Base-by-base conservation (phyloP, 2,113 vertebrate genomes). In the Murina feae region DNA sequence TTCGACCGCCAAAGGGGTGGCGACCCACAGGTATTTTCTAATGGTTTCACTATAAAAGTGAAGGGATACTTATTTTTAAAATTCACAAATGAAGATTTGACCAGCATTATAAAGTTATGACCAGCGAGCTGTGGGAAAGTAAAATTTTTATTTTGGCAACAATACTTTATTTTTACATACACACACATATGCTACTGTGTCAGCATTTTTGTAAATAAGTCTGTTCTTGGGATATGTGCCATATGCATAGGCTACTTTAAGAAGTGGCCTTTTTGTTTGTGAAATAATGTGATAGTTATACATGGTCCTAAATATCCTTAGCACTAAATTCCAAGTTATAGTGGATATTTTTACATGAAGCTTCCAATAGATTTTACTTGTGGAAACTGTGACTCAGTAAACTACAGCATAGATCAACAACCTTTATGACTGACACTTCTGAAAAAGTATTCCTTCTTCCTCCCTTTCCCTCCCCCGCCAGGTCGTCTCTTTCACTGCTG, bases 121-220 rank as follows among this genome's bases (percentile, higher is more conserved):
- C 66, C 55, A 74, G 82, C 82, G 32, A 91, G 28, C 44, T 93
- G 14, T 93, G 30, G 58, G 79, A 80, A 90, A 81, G 44, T 75
- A 10, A 83, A 47, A n/a, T 8, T 94, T 94, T 94, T 84, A 66
- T 96, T 96, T 37, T 35, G 37, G 9, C 86, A 39, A 53, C 58
- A 96, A 60, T 20, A 49, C 28, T 89, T 80, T 63, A 13, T 72
- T 96, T 95, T 79, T 63, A 82, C 37, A 37, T 21, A 53, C 7
- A 51, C 55, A 76, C 39, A 81, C 55, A 74, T 12, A 63, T 32
- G 35, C 58, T 91, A 35, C 44, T 44, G 30, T 74, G 72, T 71
- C 39, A 20, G 18, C 11, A 8, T 51, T 91, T 94, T 80, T 86
- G 44, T 94, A 94, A 85, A 89, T 89, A 47, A 72, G 21, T 68